Evolutionary conservation across 2,113 vertebrate species (phyloP).

Genomic region (Elephantulus edwardii): DNA sequence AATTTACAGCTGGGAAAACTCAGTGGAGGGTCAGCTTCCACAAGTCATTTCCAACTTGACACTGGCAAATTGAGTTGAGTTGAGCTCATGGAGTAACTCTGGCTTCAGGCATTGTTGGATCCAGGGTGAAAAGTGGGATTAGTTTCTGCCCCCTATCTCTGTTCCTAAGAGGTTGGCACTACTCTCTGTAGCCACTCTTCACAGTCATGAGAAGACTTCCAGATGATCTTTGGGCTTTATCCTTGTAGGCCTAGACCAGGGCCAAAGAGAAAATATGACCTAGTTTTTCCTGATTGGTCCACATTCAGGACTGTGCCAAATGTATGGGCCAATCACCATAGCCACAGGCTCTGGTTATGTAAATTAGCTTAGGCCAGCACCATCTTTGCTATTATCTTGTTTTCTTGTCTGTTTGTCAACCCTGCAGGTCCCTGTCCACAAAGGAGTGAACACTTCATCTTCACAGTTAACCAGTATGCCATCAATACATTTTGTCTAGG

Average conservation of each 20-base stretch:
- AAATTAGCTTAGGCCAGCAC: background rate
- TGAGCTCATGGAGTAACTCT: background rate
- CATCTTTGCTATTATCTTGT: background rate
- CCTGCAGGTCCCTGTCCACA: background rate
- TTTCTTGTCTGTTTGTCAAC: background rate
- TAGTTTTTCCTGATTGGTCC: background rate
- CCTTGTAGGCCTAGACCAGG: background rate
- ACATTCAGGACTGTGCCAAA: background rate
- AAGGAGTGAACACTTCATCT: background rate
- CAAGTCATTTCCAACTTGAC: too few relatives aligned
- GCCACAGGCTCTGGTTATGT: background rate
- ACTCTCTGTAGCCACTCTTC: background rate
- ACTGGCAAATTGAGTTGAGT: too few relatives aligned
- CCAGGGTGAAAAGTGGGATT: background rate
- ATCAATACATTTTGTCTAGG: background rate
- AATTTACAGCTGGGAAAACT: too few relatives aligned
- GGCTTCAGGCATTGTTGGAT: conserved; percentile 18
- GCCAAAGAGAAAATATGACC: background rate
- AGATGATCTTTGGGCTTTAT: background rate
- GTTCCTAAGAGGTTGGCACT: background rate
- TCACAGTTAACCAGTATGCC: conserved; percentile 1
- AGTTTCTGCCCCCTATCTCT: background rate
- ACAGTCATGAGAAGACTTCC: background rate
- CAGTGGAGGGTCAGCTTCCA: too few relatives aligned
- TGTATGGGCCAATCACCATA: background rate